Base-by-base conservation (phyloP, 2,888 invertebrate genomes). In the Melanophora roralis region DNA sequence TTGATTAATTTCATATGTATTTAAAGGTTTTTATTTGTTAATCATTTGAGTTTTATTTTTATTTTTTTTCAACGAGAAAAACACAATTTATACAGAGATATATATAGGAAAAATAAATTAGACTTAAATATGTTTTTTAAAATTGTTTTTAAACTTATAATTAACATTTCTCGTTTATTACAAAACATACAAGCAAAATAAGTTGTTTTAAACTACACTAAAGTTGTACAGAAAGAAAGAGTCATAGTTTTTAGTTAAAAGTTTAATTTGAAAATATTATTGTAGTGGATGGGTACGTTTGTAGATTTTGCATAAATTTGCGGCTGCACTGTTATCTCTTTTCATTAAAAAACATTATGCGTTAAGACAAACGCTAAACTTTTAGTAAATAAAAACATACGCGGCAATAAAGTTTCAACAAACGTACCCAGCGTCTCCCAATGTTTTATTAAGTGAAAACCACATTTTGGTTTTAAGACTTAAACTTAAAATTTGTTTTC, bases 21-120 rank as follows among this genome's bases (percentile, higher is more conserved):
- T 62, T 53, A 21, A 59, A 11, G 27, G 9, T 36, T 21, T 76
- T 53, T 38, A 11, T 38, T 40, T 53, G 5, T 14, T 65, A 19
- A 67, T 21, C 60, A 38, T 62, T 57, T 36, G 43, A 53, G 23
- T 75, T 73, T 55, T 27, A 55, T 55, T 62, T 72, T 76, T 32
- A 21, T 40, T 68, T 69, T 62, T 19, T 9, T 45, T 49, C n/a
- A 72, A 76, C 65, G 76, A 77, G 68, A 74, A 60, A 81, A 49
- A 73, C 78, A 78, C 40, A 43, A 27, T 36, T 57, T 65, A 76
- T 77, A 77, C 43, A 77, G 64, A 77, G 69, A 77, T 69, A 77
- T 38, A 68, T 16, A 68, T 38, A 68, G 27, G 64, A 71, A 64
- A 57, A 65, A 65, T 45, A 64, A 59, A 77, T 77, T 77, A 77